These are phyloP conservation scores for Hipposideros larvatus DNA, from an alignment of 2,797 vertebrate species.

Conservation along the genomic window DNA sequence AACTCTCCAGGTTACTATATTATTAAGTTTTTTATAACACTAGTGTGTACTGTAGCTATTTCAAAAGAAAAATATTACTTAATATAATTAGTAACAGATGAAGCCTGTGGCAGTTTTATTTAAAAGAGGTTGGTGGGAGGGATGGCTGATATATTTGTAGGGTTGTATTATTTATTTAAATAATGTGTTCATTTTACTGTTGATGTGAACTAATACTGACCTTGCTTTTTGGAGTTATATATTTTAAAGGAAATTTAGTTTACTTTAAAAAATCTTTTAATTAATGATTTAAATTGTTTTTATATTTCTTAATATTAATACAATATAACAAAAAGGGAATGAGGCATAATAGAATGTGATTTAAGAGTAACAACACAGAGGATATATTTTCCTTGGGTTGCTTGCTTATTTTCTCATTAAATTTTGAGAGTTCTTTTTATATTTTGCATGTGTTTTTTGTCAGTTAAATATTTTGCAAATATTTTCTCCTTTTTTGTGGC, in stretches of 20 bases:
- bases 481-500: conserved; percentile 16
- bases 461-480: not conserved
- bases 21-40: conserved; percentile 47
- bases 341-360: conserved; percentile 57
- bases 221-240: conserved; percentile 62
- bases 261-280: conserved; percentile 34
- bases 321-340: not conserved
- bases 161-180: conserved; percentile 40
- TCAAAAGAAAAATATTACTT: conserved; percentile 57
- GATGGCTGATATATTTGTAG: conserved; percentile 37
- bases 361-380: conserved; percentile 63
- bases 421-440: conserved; percentile 14
- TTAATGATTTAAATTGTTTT: conserved; percentile 64
- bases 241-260: conserved; percentile 74
- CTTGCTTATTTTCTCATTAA: conserved; percentile 66
- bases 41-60: conserved; percentile 46
- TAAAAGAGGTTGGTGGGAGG: not conserved
- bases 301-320: conserved; percentile 29
- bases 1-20: conserved; percentile 50
- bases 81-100: conserved; percentile 67
- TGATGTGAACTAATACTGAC: conserved; percentile 23
- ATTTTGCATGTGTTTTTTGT: conserved; percentile 18
- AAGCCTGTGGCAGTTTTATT: conserved; percentile 51
- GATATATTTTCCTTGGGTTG: conserved; percentile 7
- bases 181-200: conserved; percentile 52